Base-by-base conservation (phyloP, 2,797 vertebrate genomes). In the Acipenser ruthenus region DNA sequence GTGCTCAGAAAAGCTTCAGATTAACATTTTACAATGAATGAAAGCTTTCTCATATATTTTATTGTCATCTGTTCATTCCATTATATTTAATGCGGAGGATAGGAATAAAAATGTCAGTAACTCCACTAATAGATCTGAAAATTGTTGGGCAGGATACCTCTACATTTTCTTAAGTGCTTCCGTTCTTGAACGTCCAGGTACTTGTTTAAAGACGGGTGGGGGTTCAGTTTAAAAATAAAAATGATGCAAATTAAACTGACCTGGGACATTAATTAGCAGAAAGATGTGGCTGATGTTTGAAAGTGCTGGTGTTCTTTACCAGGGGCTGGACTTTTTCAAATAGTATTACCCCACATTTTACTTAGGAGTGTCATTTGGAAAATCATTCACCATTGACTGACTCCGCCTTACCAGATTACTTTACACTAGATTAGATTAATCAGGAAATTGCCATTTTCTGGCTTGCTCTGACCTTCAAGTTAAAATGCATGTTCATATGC, bases 391-490 rank as follows among this genome's bases (percentile, higher is more conserved):
- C 49, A 67, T 51, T 71, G 59, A 61, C 49, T 18, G 1, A 62
- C 63, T 47, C 37, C 5, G 50, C 49, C 62, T 72, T 74, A 48
- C 51, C 37, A 8, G 50, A 71, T 78, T 74, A 50, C 50, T 75
- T 71, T 74, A 59, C 72, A 68, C 74, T 74, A 72, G 60, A 68
- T 73, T 64, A 71, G 60, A 68, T 73, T 64, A 71, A 50, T 68
- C 55, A 73, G 76, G 73, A 78, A 79, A 71, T 72, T 67, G 62
- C 61, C 70, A 72, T 50, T 50, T 69, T 62, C 5, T 72, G 52
- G 53, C 13, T 61, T 65, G 53, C 49, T 60, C 49, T 69, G 71
- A 75, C 67, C 53, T 71, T 65, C 53, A 47, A 50, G 61, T 67
- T 64, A 67, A 67, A 58, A 37, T 37, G 3, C 37, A 37, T 37